phyloP scores from a whole-genome alignment of 2,797 vertebrate genomes.

The Ispidina picta region DNA sequence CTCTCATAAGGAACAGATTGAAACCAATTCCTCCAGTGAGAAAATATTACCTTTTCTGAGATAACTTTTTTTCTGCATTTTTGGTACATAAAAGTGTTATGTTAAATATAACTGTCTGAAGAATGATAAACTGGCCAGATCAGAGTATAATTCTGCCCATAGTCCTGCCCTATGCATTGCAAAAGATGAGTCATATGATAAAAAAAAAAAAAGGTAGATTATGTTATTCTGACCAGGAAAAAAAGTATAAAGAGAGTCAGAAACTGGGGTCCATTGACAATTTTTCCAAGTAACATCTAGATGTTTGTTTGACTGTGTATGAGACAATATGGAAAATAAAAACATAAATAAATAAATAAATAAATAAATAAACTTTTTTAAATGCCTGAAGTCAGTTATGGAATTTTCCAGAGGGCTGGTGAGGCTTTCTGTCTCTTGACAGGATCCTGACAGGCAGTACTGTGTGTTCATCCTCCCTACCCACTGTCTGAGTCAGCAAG shows the following conservation, averaged over 20 bases:
- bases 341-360: no score
- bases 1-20: neutral
- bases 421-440: fast-evolving
- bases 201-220: neutral
- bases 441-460: neutral
- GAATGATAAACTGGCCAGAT: neutral
- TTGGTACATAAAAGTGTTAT: neutral
- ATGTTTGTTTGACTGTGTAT: neutral
- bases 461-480: neutral
- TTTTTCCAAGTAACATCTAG: neutral
- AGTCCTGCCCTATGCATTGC: neutral
- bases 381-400: neutral
- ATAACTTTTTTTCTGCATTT: neutral
- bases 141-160: neutral
- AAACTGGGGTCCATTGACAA: neutral
- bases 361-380: no score
- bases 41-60: neutral
- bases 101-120: no score
- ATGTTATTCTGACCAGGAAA: neutral
- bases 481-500: neutral
- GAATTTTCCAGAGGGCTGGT: neutral
- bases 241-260: neutral
- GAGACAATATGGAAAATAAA: neutral
- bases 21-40: neutral
- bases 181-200: neutral